phyloP scores from a whole-genome alignment of 2,888 invertebrate genomes.

The Meliscaeva auricollis region DNA sequence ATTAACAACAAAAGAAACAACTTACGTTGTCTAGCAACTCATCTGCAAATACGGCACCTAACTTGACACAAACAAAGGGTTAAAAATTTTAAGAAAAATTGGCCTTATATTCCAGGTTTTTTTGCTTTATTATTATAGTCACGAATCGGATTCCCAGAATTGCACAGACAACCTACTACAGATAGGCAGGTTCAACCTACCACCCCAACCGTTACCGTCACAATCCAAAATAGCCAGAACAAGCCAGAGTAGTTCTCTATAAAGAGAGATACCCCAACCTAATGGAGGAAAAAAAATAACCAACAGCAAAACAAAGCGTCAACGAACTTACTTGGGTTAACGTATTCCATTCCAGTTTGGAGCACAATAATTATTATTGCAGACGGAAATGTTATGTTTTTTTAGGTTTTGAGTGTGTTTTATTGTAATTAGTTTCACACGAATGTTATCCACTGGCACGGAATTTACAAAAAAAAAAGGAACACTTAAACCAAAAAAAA shows the following conservation, averaged over 20 bases:
- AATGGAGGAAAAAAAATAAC: constrained; percentile 19
- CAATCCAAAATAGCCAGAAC: constrained; percentile 5
- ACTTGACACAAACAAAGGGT: too few relatives aligned
- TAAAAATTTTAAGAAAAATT: too few relatives aligned
- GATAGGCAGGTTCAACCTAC: too few relatives aligned
- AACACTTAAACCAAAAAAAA: constrained; percentile 13
- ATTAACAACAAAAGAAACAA: too few relatives aligned
- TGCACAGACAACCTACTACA: constrained; percentile 51
- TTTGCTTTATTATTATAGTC: constrained; percentile 18
- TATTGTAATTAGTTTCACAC: constrained; percentile 30
- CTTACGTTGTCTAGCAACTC: neutral
- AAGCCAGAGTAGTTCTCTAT: constrained; percentile 1
- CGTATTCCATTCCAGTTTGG: constrained; percentile 71
- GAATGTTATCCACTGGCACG: neutral
- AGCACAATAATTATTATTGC: constrained; percentile 40
- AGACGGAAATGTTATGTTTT: constrained; percentile 47
- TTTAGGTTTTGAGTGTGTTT: constrained; percentile 27
- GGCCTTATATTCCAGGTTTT: neutral
- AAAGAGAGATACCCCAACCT: neutral
- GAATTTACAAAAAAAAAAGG: neutral
- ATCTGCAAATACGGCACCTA: neutral
- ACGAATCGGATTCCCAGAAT: constrained; percentile 37
- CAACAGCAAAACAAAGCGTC: constrained; percentile 54
- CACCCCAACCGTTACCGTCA: neutral
- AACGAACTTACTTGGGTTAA: constrained; percentile 73